Percentiles rank a stretch among this genome's conserved stretches.
Conservation (phyloP, 2,888 invertebrate genomes). For the Pherbina coryleti region DNA sequence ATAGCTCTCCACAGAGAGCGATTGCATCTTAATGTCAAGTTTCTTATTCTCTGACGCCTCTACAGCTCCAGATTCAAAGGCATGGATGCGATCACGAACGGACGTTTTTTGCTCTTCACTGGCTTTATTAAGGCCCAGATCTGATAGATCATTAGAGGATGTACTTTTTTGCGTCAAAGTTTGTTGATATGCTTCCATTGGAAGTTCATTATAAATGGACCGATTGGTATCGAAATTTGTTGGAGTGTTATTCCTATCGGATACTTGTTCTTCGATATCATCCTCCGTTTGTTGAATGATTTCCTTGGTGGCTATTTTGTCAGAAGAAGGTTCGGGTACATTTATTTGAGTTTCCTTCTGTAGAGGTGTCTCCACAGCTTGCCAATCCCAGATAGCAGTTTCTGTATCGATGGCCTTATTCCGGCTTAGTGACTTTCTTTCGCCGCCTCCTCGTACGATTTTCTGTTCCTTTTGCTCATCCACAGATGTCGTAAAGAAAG, state of each 20-base stretch:
- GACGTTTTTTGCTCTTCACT: conserved; percentile 60
- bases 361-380: conserved; percentile 21
- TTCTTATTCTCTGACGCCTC: conserved; percentile 42
- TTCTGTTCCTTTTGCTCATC: conserved; percentile 59
- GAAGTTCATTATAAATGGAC: conserved; percentile 51
- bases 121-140: conserved; percentile 56
- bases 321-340: neutral
- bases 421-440: conserved; percentile 47
- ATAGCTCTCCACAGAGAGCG: conserved; percentile 60
- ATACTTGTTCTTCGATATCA: conserved; percentile 18
- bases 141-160: conserved; percentile 55
- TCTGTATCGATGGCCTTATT: conserved; percentile 49
- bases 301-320: neutral
- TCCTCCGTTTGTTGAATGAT: neutral
- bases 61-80: conserved; percentile 58
- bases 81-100: conserved; percentile 65
- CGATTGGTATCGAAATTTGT: conserved; percentile 55
- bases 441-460: conserved; percentile 38
- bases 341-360: neutral
- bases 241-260: conserved; percentile 54
- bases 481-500: conserved; percentile 64
- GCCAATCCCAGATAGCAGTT: neutral
- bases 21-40: conserved; percentile 52
- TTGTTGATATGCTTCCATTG: no score
- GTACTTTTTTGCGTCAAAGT: conserved; percentile 46